Percentiles rank a stretch among this genome's conserved stretches.
Evolutionary conservation across 2,888 invertebrate genomes (phyloP).

Genomic region (Ceraclea dissimilis): DNA sequence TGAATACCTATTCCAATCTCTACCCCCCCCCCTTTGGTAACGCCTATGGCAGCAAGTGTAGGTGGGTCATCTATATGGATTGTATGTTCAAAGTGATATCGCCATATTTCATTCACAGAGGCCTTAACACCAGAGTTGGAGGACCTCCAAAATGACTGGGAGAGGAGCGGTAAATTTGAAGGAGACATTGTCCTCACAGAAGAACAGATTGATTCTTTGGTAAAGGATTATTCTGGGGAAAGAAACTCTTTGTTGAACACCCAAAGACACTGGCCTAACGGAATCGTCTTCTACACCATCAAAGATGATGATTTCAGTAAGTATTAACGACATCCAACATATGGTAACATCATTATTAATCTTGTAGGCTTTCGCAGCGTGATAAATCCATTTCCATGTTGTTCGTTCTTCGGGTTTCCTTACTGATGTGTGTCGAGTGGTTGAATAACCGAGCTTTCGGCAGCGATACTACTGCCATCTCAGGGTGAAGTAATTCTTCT

Average conservation of each 20-base stretch:
- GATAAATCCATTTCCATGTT: too few relatives aligned
- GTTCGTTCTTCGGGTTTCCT: too few relatives aligned
- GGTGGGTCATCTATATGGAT: too few relatives aligned
- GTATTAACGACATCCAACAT: too few relatives aligned
- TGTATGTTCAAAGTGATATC: too few relatives aligned
- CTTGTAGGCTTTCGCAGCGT: neutral
- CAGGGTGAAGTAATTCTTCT: neutral
- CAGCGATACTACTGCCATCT: neutral
- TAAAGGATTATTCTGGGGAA: conserved; percentile 40
- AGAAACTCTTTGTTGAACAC: conserved; percentile 42
- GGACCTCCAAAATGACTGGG: conserved; percentile 37
- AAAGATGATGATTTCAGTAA: conserved; percentile 44
- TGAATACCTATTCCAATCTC: too few relatives aligned
- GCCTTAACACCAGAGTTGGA: conserved; percentile 13
- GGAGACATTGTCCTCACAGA: conserved; percentile 47
- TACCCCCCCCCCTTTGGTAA: too few relatives aligned
- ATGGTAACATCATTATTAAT: neutral
- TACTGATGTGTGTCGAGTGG: too few relatives aligned
- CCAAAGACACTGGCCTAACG: conserved; percentile 44
- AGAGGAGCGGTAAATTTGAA: conserved; percentile 47
- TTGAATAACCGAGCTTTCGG: too few relatives aligned
- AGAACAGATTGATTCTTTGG: conserved; percentile 39
- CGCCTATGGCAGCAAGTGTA: too few relatives aligned
- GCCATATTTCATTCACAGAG: too few relatives aligned
- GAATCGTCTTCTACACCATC: conserved; percentile 42